Percentiles rank a stretch among this genome's conserved stretches.
These are phyloP conservation scores for Tachysurus fulvidraco DNA, from an alignment of 2,113 vertebrate genomes.

Conservation along the genomic window DNA sequence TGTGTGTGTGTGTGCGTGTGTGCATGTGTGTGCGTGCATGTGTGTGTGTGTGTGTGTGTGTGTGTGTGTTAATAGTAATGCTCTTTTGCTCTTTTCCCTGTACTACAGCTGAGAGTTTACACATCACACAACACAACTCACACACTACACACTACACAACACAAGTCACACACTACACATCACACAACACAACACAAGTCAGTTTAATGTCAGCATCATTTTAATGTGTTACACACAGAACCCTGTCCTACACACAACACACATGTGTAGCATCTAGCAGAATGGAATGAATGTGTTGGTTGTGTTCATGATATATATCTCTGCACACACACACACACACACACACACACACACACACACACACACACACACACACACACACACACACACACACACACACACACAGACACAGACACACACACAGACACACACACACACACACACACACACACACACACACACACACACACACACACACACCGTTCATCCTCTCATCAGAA, in stretches of 20 bases:
- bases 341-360: constrained; percentile 10
- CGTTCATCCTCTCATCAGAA: constrained; percentile 26
- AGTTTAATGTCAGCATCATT: background rate
- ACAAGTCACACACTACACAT: too few species aligned
- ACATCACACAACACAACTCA: too few species aligned
- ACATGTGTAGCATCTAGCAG: background rate
- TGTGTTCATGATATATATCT: background rate
- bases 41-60: too few species aligned
- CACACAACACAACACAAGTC: too few species aligned
- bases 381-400: constrained; percentile 6
- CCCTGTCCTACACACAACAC: background rate
- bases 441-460: background rate
- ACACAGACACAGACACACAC: background rate
- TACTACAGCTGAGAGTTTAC: background rate
- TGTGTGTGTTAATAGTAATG: too few species aligned
- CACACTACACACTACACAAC: too few species aligned
- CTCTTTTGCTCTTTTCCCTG: too few species aligned
- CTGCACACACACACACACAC: background rate
- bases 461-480: constrained; percentile 10
- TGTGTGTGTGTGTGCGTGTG: too few species aligned
- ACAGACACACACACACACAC: constrained; percentile 4
- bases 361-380: background rate
- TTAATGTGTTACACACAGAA: background rate
- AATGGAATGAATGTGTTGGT: background rate
- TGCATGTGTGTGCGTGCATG: too few species aligned